Percentiles rank a stretch among this genome's conserved stretches.
Conservation (phyloP, 2,797 vertebrate species). For the Schizopygopsis malacanthus region DNA sequence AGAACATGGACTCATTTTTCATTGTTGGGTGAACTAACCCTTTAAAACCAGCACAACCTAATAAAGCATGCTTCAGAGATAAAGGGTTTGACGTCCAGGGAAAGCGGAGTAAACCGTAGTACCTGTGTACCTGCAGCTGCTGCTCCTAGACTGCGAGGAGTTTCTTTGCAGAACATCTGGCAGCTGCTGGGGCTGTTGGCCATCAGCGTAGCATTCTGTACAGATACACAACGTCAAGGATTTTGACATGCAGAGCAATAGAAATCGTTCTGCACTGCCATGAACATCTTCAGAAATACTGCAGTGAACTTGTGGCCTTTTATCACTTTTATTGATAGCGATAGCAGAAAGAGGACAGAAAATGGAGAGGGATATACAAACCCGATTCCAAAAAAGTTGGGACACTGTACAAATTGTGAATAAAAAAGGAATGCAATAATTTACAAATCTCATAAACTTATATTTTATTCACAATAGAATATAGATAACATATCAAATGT, state of each 20-base stretch:
- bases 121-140: slow-evolving; percentile 98
- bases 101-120: slow-evolving; percentile 44
- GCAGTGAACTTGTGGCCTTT: background rate
- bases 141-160: slow-evolving; percentile 94
- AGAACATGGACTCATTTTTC: no score
- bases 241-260: background rate
- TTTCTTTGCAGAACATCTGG: slow-evolving; percentile 94
- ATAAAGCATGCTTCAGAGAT: background rate
- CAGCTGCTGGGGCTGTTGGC: slow-evolving; percentile 89
- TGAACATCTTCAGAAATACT: slow-evolving; percentile 5
- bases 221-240: background rate
- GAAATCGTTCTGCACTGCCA: background rate
- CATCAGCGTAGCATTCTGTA: slow-evolving; percentile 85
- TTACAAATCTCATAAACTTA: no score
- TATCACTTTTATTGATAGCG: background rate
- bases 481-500: no score
- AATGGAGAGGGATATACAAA: slow-evolving; percentile 26
- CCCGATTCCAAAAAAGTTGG: no score
- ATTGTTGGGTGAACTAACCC: no score
- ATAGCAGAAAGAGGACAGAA: slow-evolving; percentile 51
- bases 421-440: no score
- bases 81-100: slow-evolving; percentile 2
- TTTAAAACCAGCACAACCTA: background rate
- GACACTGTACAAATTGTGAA: no score
- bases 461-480: no score